Evolutionary conservation across 1,140 invertebrate genomes (phyloP).

Genomic region (Philopotamus ludificatus): DNA sequence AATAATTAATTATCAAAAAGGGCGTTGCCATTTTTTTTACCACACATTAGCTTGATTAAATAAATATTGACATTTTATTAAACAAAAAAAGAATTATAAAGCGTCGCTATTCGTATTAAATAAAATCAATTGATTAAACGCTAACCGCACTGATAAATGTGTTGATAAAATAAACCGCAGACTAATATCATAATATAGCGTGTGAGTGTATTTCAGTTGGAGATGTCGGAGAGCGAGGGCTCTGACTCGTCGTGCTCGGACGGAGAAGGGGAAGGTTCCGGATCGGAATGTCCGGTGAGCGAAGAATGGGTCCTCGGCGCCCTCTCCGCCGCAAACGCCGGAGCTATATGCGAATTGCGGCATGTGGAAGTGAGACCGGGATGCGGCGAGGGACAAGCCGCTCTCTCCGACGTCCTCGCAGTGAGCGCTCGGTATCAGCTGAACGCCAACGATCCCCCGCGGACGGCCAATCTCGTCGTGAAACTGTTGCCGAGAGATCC

Average conservation of each 20-base stretch:
- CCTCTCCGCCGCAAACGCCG: constrained; percentile 55
- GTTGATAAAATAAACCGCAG: too few species aligned
- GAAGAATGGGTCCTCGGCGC: constrained; percentile 62
- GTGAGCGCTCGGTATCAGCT: constrained; percentile 56
- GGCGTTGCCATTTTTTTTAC: too few species aligned
- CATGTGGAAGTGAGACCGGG: constrained; percentile 52
- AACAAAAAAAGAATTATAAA: too few species aligned
- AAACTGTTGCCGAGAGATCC: constrained; percentile 75
- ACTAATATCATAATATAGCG: too few species aligned
- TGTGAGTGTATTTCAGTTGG: too few species aligned
- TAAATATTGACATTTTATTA: too few species aligned
- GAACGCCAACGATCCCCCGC: neutral
- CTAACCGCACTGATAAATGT: too few species aligned
- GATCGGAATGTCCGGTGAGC: constrained; percentile 57
- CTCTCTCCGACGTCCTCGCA: constrained; percentile 63
- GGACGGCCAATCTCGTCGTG: constrained; percentile 60
- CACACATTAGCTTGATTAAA: too few species aligned
- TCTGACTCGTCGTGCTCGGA: constrained; percentile 38
- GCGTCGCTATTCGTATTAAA: too few species aligned
- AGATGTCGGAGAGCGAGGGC: constrained; percentile 60
- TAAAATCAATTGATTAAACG: too few species aligned
- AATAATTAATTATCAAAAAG: too few species aligned
- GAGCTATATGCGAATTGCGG: constrained; percentile 45
- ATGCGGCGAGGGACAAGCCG: constrained; percentile 47
- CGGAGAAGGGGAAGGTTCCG: constrained; percentile 28